phyloP scores from a whole-genome alignment of 1,140 invertebrate genomes.

The Brachionus plicatilis region DNA sequence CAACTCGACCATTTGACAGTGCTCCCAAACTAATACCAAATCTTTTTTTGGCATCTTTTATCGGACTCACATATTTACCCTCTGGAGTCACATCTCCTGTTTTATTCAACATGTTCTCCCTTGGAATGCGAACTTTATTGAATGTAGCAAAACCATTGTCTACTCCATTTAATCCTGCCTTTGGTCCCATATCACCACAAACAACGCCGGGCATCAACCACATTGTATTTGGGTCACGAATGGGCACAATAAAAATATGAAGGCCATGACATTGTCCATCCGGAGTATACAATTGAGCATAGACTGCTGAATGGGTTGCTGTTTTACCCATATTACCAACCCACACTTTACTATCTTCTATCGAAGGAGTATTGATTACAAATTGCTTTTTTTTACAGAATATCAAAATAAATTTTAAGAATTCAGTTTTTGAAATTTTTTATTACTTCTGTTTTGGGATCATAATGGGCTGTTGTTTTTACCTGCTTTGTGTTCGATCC shows the following conservation, averaged over 20 bases:
- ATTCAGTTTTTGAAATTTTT: not conserved
- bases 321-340: slow-evolving; percentile 66
- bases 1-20: slow-evolving; percentile 74
- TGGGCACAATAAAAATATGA: slow-evolving; percentile 74
- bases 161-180: slow-evolving; percentile 53
- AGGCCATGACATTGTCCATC: slow-evolving; percentile 77
- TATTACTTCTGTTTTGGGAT: slow-evolving; percentile 61
- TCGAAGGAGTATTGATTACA: slow-evolving; percentile 81
- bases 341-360: slow-evolving; percentile 93
- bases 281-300: slow-evolving; percentile 76
- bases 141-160: slow-evolving; percentile 63
- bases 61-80: slow-evolving; percentile 70
- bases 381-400: slow-evolving; percentile 63
- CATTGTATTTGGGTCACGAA: slow-evolving; percentile 71
- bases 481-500: slow-evolving; percentile 86
- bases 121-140: slow-evolving; percentile 74
- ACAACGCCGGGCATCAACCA: slow-evolving; percentile 68
- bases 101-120: slow-evolving; percentile 74
- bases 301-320: slow-evolving; percentile 77
- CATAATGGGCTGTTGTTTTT: slow-evolving; percentile 80
- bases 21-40: slow-evolving; percentile 65
- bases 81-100: slow-evolving; percentile 77
- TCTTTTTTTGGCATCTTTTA: slow-evolving; percentile 53
- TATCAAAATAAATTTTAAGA: not conserved
- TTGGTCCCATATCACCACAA: slow-evolving; percentile 80